These are phyloP conservation scores for Tanypteryx hageni DNA, from an alignment of 2,888 invertebrate species.

Conservation along the genomic window DNA sequence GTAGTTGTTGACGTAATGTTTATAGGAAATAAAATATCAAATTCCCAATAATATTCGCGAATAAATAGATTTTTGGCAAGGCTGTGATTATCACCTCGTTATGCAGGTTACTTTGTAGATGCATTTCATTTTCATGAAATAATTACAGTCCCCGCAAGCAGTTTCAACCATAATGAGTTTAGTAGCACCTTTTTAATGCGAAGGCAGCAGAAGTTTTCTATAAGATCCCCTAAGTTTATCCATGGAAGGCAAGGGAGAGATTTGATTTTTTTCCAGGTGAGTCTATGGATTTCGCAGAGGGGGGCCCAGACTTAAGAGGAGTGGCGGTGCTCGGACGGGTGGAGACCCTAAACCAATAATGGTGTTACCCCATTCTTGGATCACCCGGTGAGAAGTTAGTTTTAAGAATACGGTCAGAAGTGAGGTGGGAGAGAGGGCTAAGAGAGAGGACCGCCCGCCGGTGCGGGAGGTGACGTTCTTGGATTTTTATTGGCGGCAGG, in stretches of 20 bases:
- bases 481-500: conserved; percentile 41
- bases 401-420: conserved; percentile 5
- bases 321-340: background rate
- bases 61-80: too few relatives aligned
- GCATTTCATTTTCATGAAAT: too few relatives aligned
- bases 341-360: conserved; percentile 22
- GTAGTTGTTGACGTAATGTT: too few relatives aligned
- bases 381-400: background rate
- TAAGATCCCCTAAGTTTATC: background rate
- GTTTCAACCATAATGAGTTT: too few relatives aligned
- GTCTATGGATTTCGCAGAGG: conserved; percentile 17
- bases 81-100: too few relatives aligned
- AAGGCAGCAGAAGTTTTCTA: background rate
- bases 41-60: too few relatives aligned
- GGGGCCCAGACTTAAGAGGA: background rate
- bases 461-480: background rate
- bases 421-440: background rate
- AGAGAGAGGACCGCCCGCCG: conserved; percentile 30
- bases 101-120: too few relatives aligned
- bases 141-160: too few relatives aligned
- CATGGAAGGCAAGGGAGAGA: background rate
- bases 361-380: conserved; percentile 5
- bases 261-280: background rate
- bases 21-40: too few relatives aligned
- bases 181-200: too few relatives aligned